Percentiles rank a stretch among this genome's conserved stretches.
phyloP scores from a whole-genome alignment of 1,140 invertebrate genomes.

The Acyrthosiphon pisum region DNA sequence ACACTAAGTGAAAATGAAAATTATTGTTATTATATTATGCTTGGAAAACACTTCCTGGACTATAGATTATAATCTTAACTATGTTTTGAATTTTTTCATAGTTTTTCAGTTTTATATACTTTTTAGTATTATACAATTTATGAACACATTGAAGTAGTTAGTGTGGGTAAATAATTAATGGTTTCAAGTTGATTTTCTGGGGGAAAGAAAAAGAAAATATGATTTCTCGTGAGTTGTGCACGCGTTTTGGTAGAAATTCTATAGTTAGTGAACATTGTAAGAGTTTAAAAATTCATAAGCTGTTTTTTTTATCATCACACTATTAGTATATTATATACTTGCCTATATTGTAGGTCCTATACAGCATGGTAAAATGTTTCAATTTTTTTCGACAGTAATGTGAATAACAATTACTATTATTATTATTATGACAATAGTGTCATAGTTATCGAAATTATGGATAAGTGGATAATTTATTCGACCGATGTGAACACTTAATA shows the following conservation, averaged over 20 bases:
- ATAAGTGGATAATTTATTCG: constrained; percentile 33
- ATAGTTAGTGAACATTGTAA: neutral
- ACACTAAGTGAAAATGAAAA: neutral
- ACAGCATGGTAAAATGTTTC: neutral
- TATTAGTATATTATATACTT: neutral
- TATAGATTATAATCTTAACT: neutral
- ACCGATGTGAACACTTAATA: constrained; percentile 15
- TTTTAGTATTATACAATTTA: neutral
- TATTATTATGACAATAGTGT: constrained; percentile 3
- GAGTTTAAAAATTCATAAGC: neutral
- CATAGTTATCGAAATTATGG: neutral
- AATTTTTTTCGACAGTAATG: neutral
- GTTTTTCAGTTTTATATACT: neutral
- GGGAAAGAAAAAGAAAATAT: neutral
- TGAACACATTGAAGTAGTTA: neutral
- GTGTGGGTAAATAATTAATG: neutral
- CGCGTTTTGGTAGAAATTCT: neutral
- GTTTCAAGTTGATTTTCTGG: neutral
- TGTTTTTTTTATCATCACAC: neutral
- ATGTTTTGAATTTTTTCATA: neutral
- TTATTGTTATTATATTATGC: neutral
- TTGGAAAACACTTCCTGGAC: neutral
- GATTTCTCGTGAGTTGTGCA: neutral
- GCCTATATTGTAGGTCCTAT: too few relatives aligned
- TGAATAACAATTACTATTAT: neutral